Evolutionary conservation across 2,888 invertebrate species (phyloP).

Genomic region (Eupithecia subumbrata): DNA sequence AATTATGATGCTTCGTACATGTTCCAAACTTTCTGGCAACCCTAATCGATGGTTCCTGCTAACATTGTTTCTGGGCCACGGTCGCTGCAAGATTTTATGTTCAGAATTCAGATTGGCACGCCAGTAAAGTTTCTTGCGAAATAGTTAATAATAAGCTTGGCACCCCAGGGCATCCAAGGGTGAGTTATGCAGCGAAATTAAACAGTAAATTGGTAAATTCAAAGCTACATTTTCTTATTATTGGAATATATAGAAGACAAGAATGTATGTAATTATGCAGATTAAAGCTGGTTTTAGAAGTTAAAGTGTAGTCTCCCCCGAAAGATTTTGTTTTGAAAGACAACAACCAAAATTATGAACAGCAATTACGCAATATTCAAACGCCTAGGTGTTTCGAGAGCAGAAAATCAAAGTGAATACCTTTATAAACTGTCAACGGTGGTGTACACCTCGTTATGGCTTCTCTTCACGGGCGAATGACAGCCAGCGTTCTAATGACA

Average conservation of each 20-base stretch:
- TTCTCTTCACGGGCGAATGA: conserved; percentile 39
- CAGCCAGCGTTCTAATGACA: conserved; percentile 46
- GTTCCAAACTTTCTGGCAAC: conserved; percentile 22
- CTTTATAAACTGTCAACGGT: background rate
- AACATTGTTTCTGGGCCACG: conserved; percentile 45
- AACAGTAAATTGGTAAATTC: background rate
- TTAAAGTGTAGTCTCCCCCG: background rate
- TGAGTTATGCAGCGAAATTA: background rate
- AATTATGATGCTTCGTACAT: background rate
- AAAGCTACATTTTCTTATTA: background rate
- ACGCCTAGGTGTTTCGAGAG: background rate
- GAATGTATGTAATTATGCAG: background rate
- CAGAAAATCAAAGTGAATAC: conserved; percentile 1
- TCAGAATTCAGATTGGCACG: conserved; percentile 42
- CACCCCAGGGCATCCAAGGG: background rate
- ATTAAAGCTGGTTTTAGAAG: background rate
- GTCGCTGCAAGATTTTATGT: conserved; percentile 51
- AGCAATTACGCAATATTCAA: background rate
- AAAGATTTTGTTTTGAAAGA: background rate
- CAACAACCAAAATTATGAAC: background rate
- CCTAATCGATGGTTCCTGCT: conserved; percentile 31
- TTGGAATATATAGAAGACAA: background rate
- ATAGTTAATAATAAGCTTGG: conserved; percentile 18
- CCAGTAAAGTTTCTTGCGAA: conserved; percentile 41
- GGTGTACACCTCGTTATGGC: conserved; percentile 35